Conservation (phyloP, 2,797 vertebrate genomes). For the Scomberomorus guttatus region DNA sequence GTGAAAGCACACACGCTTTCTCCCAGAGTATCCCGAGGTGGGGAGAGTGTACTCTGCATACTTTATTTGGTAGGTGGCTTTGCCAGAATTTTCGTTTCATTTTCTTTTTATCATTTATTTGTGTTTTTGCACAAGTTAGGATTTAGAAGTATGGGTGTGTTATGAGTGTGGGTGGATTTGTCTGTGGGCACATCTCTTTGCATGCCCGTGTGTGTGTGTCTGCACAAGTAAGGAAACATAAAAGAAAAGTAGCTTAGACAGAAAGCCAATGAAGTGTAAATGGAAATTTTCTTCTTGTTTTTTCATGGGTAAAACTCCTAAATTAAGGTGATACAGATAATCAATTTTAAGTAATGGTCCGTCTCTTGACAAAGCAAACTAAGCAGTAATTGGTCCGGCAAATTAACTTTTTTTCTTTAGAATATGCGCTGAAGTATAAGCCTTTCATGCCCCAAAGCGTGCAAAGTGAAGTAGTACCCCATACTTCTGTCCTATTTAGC, state of each 20-base stretch:
- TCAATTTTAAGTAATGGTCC: constrained; percentile 75
- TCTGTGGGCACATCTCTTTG: constrained; percentile 42
- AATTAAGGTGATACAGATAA: constrained; percentile 70
- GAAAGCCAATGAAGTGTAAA: constrained; percentile 71
- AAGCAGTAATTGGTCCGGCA: constrained; percentile 71
- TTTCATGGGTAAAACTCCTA: constrained; percentile 51
- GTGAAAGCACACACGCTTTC: constrained; percentile 3
- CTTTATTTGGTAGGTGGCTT: constrained; percentile 23
- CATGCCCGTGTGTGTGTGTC: constrained; percentile 26
- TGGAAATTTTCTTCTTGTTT: constrained; percentile 26
- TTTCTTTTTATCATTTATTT: constrained; percentile 30
- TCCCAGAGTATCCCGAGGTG: constrained; percentile 30
- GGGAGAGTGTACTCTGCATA: constrained; percentile 29
- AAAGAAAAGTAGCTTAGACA: constrained; percentile 65
- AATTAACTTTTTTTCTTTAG: constrained; percentile 60
- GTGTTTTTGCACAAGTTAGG: constrained; percentile 39
- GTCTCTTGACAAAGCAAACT: constrained; percentile 74
- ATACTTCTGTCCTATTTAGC: constrained; percentile 44
- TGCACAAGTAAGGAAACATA: constrained; percentile 51
- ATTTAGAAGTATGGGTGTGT: constrained; percentile 26
- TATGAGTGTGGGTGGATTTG: constrained; percentile 52
- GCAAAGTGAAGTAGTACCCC: constrained; percentile 41
- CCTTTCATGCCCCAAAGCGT: constrained; percentile 40
- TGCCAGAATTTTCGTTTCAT: constrained; percentile 31
- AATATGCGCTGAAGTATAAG: constrained; percentile 46